These are phyloP conservation scores for Melierax canorus DNA, from an alignment of 2,113 vertebrate species.

Conservation along the genomic window DNA sequence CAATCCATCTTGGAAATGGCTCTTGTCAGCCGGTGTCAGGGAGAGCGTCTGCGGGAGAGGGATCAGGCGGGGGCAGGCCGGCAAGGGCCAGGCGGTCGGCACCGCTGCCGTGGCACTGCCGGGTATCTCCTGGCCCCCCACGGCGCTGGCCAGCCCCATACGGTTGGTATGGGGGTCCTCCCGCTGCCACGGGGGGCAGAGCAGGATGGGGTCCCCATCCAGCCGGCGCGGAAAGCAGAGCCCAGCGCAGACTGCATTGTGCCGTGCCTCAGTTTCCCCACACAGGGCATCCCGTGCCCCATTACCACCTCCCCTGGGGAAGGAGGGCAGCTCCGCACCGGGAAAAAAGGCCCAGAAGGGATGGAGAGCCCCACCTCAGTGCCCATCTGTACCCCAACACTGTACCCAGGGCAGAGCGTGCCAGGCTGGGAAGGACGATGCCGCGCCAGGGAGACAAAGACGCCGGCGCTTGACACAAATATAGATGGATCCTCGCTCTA, in stretches of 20 bases:
- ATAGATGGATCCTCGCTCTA: conserved; percentile 49
- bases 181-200: rapidly evolving
- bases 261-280: conserved; percentile 3
- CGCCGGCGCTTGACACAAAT: conserved; percentile 62
- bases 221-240: neutral
- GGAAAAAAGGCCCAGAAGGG: neutral
- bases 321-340: neutral
- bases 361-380: neutral
- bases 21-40: conserved; percentile 82
- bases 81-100: conserved; percentile 26
- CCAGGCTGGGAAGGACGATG: conserved; percentile 14
- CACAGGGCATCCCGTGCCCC: rapidly evolving
- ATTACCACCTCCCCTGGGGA: neutral
- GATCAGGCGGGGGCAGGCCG: conserved; percentile 69
- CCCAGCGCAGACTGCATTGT: rapidly evolving
- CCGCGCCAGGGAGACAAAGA: conserved; percentile 45
- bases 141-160: rapidly evolving
- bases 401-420: neutral
- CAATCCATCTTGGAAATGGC: conserved; percentile 89
- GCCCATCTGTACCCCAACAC: neutral
- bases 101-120: neutral
- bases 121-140: neutral
- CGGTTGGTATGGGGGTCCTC: neutral
- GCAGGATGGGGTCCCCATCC: neutral
- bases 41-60: conserved; percentile 72